Conservation (phyloP, 2,888 invertebrate species). For the Oxyteleia sp. region DNA sequence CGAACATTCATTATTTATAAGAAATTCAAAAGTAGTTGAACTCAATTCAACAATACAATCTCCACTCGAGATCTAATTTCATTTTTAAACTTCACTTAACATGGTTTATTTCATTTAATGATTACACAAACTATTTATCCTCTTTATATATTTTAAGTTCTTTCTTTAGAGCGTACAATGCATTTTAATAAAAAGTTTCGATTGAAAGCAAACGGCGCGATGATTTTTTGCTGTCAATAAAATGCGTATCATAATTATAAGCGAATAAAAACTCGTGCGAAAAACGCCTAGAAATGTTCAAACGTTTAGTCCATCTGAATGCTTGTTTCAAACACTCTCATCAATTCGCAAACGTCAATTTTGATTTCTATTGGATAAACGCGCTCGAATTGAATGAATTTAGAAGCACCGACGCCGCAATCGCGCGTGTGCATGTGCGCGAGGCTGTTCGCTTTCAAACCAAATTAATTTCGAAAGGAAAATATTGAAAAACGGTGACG, state of each 20-base stretch:
- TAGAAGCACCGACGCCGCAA: not conserved
- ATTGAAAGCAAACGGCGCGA: too few relatives aligned
- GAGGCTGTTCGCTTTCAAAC: constrained; percentile 41
- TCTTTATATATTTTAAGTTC: too few relatives aligned
- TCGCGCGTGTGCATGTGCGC: not conserved
- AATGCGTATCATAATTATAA: not conserved
- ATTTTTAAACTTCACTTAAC: too few relatives aligned
- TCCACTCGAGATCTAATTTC: too few relatives aligned
- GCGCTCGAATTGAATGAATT: constrained; percentile 9
- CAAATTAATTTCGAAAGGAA: constrained; percentile 56
- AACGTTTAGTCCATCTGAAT: constrained; percentile 9
- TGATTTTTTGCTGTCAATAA: not conserved
- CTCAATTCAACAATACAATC: too few relatives aligned
- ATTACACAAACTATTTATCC: too few relatives aligned
- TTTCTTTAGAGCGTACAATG: too few relatives aligned
- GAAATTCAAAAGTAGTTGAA: too few relatives aligned
- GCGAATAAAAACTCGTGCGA: not conserved
- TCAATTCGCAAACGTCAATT: constrained; percentile 52
- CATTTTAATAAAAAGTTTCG: too few relatives aligned
- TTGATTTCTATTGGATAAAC: constrained; percentile 43
- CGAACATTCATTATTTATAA: too few relatives aligned
- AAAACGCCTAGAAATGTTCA: not conserved
- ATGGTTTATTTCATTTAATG: too few relatives aligned
- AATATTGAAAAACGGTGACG: constrained; percentile 58
- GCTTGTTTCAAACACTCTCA: constrained; percentile 36